These are phyloP conservation scores for Apotomis betuletana DNA, from an alignment of 2,888 invertebrate genomes.

Conservation along the genomic window DNA sequence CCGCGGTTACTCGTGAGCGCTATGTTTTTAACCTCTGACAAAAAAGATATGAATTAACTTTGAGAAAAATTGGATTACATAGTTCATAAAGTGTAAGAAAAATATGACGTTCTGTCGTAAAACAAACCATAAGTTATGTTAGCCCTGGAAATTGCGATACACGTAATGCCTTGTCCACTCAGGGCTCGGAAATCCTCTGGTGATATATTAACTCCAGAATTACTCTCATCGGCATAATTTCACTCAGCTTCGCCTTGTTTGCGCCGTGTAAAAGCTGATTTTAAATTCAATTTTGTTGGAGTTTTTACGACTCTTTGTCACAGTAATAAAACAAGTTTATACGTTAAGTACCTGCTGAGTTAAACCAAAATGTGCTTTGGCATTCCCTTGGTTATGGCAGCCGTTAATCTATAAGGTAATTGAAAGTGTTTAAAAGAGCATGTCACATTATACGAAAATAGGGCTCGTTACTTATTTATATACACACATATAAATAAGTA, in stretches of 20 bases:
- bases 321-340: conserved; percentile 38
- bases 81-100: too few species aligned
- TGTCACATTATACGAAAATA: too few species aligned
- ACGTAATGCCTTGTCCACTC: conserved; percentile 11
- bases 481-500: too few species aligned
- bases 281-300: conserved; percentile 43
- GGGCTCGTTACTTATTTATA: too few species aligned
- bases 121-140: neutral
- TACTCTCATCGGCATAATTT: conserved; percentile 41
- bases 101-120: too few species aligned
- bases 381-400: neutral
- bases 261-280: conserved; percentile 39
- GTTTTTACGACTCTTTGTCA: conserved; percentile 39
- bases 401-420: neutral
- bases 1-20: too few species aligned
- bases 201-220: conserved; percentile 36
- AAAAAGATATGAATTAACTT: too few species aligned
- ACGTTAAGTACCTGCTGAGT: conserved; percentile 20
- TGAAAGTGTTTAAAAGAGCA: too few species aligned
- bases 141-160: neutral
- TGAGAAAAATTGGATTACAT: too few species aligned
- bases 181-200: conserved; percentile 26
- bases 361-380: conserved; percentile 23
- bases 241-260: conserved; percentile 38
- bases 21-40: too few species aligned